Evolutionary conservation across 1,140 invertebrate genomes (phyloP).

Genomic region (Liolophura sinensis): DNA sequence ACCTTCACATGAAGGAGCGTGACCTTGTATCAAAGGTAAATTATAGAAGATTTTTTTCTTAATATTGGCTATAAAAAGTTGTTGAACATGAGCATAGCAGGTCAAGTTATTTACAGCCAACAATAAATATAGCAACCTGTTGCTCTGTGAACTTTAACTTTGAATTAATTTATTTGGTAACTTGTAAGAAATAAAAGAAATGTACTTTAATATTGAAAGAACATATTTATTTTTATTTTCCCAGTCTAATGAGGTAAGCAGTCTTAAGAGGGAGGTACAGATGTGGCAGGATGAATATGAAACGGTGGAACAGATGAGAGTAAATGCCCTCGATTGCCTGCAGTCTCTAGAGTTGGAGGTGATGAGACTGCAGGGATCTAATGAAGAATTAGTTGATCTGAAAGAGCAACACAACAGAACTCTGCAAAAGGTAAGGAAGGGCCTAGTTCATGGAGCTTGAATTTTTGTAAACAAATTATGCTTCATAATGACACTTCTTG

Average conservation of each 20-base stretch:
- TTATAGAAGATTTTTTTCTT: background rate
- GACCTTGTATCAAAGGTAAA: constrained; percentile 42
- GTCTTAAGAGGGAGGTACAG: constrained; percentile 31
- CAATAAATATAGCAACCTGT: too few relatives aligned
- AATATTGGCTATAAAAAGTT: too few relatives aligned
- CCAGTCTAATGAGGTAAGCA: constrained; percentile 29
- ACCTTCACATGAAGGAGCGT: constrained; percentile 37
- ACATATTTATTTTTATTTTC: too few relatives aligned
- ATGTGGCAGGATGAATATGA: constrained; percentile 42
- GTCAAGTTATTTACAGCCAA: too few relatives aligned
- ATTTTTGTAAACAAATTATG: too few relatives aligned
- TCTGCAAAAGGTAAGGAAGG: constrained; percentile 33
- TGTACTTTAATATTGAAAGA: too few relatives aligned
- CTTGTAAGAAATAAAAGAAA: too few relatives aligned
- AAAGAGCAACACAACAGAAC: constrained; percentile 40
- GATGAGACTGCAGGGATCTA: constrained; percentile 32
- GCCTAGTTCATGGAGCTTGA: too few relatives aligned
- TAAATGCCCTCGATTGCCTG: constrained; percentile 42
- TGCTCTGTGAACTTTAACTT: too few relatives aligned
- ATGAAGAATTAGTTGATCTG: constrained; percentile 34
- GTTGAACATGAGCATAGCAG: too few relatives aligned
- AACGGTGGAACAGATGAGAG: constrained; percentile 40
- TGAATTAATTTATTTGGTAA: too few relatives aligned
- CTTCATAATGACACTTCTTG: too few relatives aligned
- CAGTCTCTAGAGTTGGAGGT: constrained; percentile 41